phyloP scores from a whole-genome alignment of 2,113 vertebrate species.

The Coregonus clupeaformis region DNA sequence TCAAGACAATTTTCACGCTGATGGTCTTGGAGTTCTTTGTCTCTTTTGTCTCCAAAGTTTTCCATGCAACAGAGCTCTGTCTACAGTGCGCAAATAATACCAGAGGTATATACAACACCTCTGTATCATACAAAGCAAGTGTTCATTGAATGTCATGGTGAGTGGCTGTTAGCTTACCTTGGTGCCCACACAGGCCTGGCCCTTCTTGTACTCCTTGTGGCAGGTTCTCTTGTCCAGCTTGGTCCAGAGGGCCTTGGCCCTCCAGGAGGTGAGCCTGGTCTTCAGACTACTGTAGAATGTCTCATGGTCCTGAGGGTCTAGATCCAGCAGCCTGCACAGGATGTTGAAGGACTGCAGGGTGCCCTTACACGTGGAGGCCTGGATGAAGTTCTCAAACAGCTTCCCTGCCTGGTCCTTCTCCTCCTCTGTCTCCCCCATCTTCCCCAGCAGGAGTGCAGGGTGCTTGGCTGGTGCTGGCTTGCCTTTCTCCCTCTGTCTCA shows the following conservation, averaged over 20 bases:
- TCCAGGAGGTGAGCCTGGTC: constrained; percentile 88
- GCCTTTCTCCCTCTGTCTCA: constrained; percentile 27
- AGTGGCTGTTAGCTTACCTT: constrained; percentile 76
- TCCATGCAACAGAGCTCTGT: not conserved
- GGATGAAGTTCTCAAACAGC: constrained; percentile 92
- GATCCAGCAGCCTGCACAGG: constrained; percentile 85
- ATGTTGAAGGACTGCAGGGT: constrained; percentile 92
- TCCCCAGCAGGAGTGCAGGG: constrained; percentile 24
- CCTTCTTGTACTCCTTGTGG: constrained; percentile 92
- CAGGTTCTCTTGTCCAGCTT: constrained; percentile 91
- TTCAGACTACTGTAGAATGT: constrained; percentile 89
- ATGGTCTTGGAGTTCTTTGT: not conserved
- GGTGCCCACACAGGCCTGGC: constrained; percentile 81
- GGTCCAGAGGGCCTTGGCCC: constrained; percentile 97
- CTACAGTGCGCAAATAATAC: not conserved
- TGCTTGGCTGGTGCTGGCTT: constrained; percentile 28
- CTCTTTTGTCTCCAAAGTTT: constrained; percentile 6
- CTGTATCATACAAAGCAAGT: not conserved
- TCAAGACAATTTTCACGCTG: not conserved
- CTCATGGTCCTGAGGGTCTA: constrained; percentile 85
- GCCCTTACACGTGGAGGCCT: constrained; percentile 90
- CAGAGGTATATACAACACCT: not conserved
- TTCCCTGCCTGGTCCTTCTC: constrained; percentile 85
- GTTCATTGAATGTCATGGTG: not conserved
- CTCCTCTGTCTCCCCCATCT: constrained; percentile 89